These are phyloP conservation scores for Sclerurus mexicanus DNA, from an alignment of 2,113 vertebrate species.

Conservation along the genomic window DNA sequence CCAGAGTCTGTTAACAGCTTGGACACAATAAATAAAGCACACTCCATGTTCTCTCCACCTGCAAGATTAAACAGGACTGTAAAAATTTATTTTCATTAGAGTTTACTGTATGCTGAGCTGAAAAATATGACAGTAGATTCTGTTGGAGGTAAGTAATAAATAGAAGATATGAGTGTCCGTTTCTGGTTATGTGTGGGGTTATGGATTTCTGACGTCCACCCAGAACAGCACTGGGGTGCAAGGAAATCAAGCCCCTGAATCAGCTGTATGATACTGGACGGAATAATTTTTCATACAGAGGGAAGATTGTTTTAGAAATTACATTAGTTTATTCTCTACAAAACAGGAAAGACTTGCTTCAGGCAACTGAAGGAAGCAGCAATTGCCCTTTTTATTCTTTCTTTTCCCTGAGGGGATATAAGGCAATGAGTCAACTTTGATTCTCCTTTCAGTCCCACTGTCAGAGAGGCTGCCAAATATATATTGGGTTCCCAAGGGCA, in stretches of 20 bases:
- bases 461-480: slow-evolving; percentile 28
- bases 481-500: slow-evolving; percentile 45
- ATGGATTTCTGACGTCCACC: neutral
- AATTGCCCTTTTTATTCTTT: slow-evolving; percentile 31
- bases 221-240: rapidly evolving
- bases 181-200: neutral
- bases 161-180: neutral
- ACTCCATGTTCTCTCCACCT: neutral
- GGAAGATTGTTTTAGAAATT: neutral
- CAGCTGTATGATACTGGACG: neutral
- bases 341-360: slow-evolving; percentile 16
- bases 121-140: neutral
- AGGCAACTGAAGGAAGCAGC: slow-evolving; percentile 22
- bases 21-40: neutral
- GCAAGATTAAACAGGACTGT: neutral
- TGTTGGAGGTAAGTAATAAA: neutral
- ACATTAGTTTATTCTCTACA: neutral
- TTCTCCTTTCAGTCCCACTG: neutral
- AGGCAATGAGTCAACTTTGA: slow-evolving; percentile 34
- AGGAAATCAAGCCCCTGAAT: neutral
- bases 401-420: neutral
- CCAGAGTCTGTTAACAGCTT: neutral
- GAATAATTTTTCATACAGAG: neutral
- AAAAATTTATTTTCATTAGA: neutral
- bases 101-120: neutral